phyloP scores from a whole-genome alignment of 2,888 invertebrate species.

The Trichopoda pennipes region DNA sequence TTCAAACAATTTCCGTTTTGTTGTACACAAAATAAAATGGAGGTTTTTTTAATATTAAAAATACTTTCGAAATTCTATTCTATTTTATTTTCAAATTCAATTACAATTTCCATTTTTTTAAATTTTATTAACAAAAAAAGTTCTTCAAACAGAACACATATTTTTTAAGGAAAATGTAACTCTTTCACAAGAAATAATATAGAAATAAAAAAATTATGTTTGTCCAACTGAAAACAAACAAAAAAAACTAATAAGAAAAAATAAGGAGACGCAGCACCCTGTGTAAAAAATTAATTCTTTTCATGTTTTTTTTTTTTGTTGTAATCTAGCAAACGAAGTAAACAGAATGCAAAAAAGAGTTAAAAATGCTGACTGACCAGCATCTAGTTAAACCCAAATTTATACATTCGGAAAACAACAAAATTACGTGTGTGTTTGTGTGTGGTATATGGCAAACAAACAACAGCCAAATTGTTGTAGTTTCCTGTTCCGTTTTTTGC shows the following conservation, averaged over 20 bases:
- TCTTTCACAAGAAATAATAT: conserved; percentile 29
- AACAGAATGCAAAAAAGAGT: neutral
- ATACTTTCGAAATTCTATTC: no score
- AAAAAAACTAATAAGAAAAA: conserved; percentile 16
- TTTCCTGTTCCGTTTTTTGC: conserved; percentile 4
- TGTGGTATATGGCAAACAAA: no score
- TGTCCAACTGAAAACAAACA: conserved; percentile 22
- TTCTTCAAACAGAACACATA: no score
- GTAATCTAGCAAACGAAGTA: neutral
- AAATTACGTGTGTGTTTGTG: conserved; percentile 33
- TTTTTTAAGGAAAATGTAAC: conserved; percentile 61
- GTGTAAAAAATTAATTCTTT: neutral
- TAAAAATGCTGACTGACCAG: conserved; percentile 60
- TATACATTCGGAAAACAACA: conserved; percentile 21
- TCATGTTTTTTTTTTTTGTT: neutral
- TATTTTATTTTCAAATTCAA: no score
- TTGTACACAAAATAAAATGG: no score
- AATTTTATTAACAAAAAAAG: neutral
- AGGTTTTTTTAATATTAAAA: no score
- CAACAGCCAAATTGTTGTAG: neutral
- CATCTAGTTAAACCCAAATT: conserved; percentile 6
- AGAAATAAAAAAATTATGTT: conserved; percentile 28
- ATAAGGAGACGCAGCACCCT: conserved; percentile 48
- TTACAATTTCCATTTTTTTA: no score
- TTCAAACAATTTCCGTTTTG: no score